Percentiles rank a stretch among this genome's conserved stretches.
Evolutionary conservation across 2,113 vertebrate species (phyloP).

Genomic region (Speoplatyrhinus poulsoni): DNA sequence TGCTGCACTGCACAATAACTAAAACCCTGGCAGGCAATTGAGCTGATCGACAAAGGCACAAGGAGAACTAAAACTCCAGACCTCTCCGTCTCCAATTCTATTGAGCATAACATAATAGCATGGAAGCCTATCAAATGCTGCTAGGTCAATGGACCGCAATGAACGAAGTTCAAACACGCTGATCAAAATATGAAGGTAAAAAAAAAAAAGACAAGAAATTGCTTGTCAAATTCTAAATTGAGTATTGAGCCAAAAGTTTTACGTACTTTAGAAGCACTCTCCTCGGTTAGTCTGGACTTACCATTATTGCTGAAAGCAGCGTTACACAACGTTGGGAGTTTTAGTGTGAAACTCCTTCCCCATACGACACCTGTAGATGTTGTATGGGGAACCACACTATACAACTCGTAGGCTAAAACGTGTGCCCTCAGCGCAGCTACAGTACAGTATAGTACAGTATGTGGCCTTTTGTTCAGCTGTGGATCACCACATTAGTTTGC

Average conservation of each 20-base stretch:
- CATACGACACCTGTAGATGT: no score
- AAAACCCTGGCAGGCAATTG: conserved; percentile 8
- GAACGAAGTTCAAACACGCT: neutral
- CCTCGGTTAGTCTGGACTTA: no score
- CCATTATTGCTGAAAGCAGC: neutral
- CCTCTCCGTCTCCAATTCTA: neutral
- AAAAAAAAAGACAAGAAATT: neutral
- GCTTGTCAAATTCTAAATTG: neutral
- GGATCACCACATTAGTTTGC: no score
- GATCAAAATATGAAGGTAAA: neutral
- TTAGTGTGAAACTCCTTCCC: neutral
- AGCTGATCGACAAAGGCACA: conserved; percentile 14
- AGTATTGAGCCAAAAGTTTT: no score
- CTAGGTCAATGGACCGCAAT: neutral
- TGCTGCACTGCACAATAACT: conserved; percentile 19
- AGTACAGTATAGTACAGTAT: no score
- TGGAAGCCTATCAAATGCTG: neutral
- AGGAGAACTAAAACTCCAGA: neutral
- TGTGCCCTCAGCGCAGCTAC: no score
- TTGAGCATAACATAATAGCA: neutral
- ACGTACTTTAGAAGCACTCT: no score
- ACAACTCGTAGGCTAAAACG: no score
- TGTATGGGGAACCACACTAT: no score
- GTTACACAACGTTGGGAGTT: no score
- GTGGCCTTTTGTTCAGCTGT: no score